Base-by-base conservation (phyloP, 1,140 invertebrate genomes). In the Leptonema lineaticorne region DNA sequence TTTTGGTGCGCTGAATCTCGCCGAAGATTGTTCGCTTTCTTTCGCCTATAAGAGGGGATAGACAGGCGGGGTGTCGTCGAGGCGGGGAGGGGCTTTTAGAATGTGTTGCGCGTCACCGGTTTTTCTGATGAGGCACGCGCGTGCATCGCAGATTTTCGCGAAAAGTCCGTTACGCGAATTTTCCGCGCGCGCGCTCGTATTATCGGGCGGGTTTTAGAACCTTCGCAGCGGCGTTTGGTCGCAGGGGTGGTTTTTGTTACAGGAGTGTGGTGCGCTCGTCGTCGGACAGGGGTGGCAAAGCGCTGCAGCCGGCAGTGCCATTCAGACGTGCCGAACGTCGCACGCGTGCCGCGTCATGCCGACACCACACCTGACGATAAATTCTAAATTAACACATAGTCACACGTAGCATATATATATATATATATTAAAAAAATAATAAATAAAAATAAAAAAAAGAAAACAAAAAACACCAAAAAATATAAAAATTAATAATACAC, bases 321-420 rank as follows among this genome's bases (percentile, higher is more conserved):
- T 67, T 30, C 65, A 65, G 71, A 53, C 71, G 71, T 63, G 71
- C 66, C 66, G 56, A 64, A 63, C 68, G 71, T 57, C 68, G 71
- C 71, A 73, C 71, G 71, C 71, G 71, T 66, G 67, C 64, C 65
- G 33, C 63, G 67, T 58, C 33, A 66, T 67, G 67, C 67, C 67
- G 67, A 68, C 63, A 53, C 65, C 53, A 65, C 69, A 71, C 60
- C 69, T 68, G 53, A 72, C 70, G 63, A 68, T 46, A 71, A 50
- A 72, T 72, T 72, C 70, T 72, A 72, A 72, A 72, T 69, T 69
- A 72, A 46, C 67, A 58, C 56, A 63, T 72, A 69, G 71, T 69
- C 50, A 73, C 71, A 73, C 71, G 71, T 73, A 70, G 71, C 57
- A 56, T 63, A 59, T 33, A 1, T n/a, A 59, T 59, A 33, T 22